Evolutionary conservation across 2,888 invertebrate species (phyloP), one percentile per base, ranked within the genome.

Genomic region (Branchellion lobata): DNA sequence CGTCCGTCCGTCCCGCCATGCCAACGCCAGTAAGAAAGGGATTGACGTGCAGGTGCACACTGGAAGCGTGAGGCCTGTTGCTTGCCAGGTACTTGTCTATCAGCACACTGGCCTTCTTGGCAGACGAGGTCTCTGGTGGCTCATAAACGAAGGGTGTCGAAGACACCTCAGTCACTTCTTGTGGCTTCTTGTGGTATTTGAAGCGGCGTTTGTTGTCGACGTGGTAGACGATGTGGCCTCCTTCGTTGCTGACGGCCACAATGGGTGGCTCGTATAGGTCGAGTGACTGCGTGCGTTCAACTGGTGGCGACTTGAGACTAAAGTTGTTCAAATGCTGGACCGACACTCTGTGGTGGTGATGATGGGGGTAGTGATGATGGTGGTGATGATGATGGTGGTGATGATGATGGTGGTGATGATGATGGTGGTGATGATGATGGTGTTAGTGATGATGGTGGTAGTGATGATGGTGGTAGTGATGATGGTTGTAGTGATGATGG

Each of bases 221-320:
- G 82, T 89, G 89, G 83, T 88, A 88, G 79, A 88, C 87, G 2
- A 94, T 91, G 83, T 93, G 92, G 0, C 93, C 93, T 83, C 92
- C 92, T 36, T 93, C 92, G 69, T 92, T 93, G 84, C 93, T 93
- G 68, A 94, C 92, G 0, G 93, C 93, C 85, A 92, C 93, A 21
- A 94, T 92, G 85, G 92, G 92, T 11, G 88, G 85, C 83, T 89
- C 88, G 24, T 61, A 57, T n/a, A 5, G 3, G 11, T 57, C 61
- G 5, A 57, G 3, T 8, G 61, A 57, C n/a, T 57, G 61, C 5
- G 61, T 57, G 3, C 61, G 21, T n/a, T 57, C 61, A 5, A 57
- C 61, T 57, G 61, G 11, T 57, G 21, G 21, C 5, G n/a, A 5
- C 21, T 18, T 24, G n/a, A 24, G n/a, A 57, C 24, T 57, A 14